Evolutionary conservation across 23 tunicate species (phyloP).

Genomic region (Oikopleura vanhoeffeni): DNA sequence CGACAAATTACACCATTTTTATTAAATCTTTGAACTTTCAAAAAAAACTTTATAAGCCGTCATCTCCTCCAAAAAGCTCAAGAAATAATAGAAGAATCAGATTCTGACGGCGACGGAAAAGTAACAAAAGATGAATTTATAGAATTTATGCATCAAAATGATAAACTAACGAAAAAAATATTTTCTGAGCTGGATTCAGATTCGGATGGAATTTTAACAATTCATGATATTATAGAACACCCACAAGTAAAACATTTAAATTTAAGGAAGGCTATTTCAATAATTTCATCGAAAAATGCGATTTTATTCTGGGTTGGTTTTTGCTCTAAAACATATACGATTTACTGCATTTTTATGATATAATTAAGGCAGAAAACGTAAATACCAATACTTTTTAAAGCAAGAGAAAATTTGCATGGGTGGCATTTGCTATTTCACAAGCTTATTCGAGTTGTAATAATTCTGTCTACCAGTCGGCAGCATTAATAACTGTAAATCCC

Average conservation of each 20-base stretch:
- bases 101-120: neutral
- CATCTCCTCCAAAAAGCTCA: neutral
- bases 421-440: too few relatives aligned
- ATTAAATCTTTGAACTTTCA: neutral
- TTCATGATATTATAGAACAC: neutral
- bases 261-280: neutral
- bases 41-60: neutral
- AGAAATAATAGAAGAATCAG: neutral
- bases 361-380: too few relatives aligned
- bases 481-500: too few relatives aligned
- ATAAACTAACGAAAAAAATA: slow-evolving; percentile 43
- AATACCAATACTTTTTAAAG: too few relatives aligned
- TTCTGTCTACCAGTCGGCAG: too few relatives aligned
- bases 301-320: too few relatives aligned
- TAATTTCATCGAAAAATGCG: too few relatives aligned
- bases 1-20: neutral
- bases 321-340: too few relatives aligned
- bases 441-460: too few relatives aligned
- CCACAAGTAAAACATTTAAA: neutral
- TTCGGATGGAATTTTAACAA: slow-evolving; percentile 39
- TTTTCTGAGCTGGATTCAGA: slow-evolving; percentile 49
- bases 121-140: slow-evolving; percentile 29
- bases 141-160: slow-evolving; percentile 74
- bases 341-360: too few relatives aligned
- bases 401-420: too few relatives aligned